These are phyloP conservation scores for Liasis olivaceus DNA, from an alignment of 2,797 vertebrate species.

Conservation along the genomic window DNA sequence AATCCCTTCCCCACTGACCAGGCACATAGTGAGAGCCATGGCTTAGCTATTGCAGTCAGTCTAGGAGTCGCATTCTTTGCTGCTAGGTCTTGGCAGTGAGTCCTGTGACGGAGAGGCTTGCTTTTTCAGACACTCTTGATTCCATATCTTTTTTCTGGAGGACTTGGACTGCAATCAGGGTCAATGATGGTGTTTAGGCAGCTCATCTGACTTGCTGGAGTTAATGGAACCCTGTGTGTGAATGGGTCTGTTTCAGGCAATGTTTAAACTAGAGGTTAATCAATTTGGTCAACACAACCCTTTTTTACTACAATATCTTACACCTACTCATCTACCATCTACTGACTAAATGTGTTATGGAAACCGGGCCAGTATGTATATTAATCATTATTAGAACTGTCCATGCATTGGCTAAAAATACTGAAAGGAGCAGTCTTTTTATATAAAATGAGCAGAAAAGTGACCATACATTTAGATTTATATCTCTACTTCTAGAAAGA, in stretches of 20 bases:
- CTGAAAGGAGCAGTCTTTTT: background rate
- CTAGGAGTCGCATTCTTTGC: background rate
- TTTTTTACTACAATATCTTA: background rate
- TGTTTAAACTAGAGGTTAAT: too few species aligned
- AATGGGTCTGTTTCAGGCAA: too few species aligned
- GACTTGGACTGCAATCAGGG: background rate
- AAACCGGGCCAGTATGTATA: background rate
- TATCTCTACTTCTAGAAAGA: background rate
- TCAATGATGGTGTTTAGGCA: background rate
- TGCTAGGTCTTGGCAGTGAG: background rate
- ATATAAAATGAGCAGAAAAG: background rate
- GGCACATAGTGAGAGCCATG: too few species aligned
- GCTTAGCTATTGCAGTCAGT: background rate
- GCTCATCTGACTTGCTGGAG: too few species aligned
- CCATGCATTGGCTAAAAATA: background rate
- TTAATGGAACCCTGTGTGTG: too few species aligned
- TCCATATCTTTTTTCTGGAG: background rate
- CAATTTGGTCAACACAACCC: too few species aligned
- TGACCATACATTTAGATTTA: background rate
- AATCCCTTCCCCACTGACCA: too few species aligned
- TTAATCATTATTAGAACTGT: background rate
- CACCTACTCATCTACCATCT: background rate
- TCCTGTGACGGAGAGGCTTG: background rate
- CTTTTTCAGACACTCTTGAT: background rate
- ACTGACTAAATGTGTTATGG: background rate